phyloP scores from a whole-genome alignment of 1,140 invertebrate species.

The Ruditapes philippinarum region DNA sequence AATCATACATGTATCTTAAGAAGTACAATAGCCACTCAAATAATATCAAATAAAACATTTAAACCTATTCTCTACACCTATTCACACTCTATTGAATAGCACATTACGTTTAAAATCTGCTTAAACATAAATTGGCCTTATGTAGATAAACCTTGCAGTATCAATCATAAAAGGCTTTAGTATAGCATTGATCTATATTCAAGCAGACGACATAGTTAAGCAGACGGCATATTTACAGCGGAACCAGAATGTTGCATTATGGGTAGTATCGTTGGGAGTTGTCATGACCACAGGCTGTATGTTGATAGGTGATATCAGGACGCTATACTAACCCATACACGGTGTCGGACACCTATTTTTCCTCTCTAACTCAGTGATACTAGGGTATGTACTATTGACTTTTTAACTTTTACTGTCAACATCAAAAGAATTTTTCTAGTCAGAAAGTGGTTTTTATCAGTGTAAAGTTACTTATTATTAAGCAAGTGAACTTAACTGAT shows the following conservation, averaged over 20 bases:
- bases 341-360: conserved; percentile 53
- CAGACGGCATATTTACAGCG: conserved; percentile 60
- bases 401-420: conserved; percentile 32
- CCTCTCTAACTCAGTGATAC: conserved; percentile 27
- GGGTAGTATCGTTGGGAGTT: conserved; percentile 70
- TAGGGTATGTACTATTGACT: conserved; percentile 45
- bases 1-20: conserved; percentile 17
- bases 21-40: conserved; percentile 7
- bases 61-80: neutral
- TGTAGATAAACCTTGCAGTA: conserved; percentile 3
- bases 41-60: neutral
- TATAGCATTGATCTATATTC: conserved; percentile 16
- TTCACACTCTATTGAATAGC: conserved; percentile 37
- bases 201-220: conserved; percentile 29
- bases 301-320: conserved; percentile 71
- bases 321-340: conserved; percentile 35
- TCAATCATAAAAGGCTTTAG: conserved; percentile 22
- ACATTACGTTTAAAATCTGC: conserved; percentile 14
- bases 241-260: conserved; percentile 69
- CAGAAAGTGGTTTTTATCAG: conserved; percentile 19
- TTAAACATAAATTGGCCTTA: conserved; percentile 9
- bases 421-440: neutral
- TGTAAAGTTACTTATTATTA: neutral
- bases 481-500: conserved; percentile 8
- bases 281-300: conserved; percentile 76